These are phyloP conservation scores for Pycnonotus jocosus DNA, from an alignment of 2,113 vertebrate genomes.

Conservation along the genomic window DNA sequence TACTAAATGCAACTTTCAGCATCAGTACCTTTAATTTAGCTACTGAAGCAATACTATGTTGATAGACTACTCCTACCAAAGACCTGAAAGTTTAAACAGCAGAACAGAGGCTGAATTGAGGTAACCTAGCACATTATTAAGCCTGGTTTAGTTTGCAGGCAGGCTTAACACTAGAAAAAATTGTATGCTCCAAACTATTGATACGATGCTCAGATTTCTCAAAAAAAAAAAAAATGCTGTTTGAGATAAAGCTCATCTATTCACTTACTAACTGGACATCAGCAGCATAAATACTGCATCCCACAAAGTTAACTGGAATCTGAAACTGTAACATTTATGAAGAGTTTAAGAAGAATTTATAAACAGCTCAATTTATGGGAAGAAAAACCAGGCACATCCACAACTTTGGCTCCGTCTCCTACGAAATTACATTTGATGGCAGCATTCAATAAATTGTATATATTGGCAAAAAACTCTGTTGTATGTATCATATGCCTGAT, in stretches of 20 bases:
- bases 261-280: neutral
- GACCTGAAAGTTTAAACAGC: neutral
- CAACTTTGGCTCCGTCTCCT: neutral
- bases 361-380: neutral
- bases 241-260: neutral
- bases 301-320: neutral
- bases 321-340: neutral
- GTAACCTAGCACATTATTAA: neutral
- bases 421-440: neutral
- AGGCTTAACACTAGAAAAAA: neutral
- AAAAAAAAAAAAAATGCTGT: neutral
- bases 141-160: neutral
- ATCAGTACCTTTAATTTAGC: neutral
- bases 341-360: neutral
- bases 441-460: neutral
- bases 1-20: neutral
- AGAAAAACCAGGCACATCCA: neutral
- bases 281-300: neutral
- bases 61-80: neutral
- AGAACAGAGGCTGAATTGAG: neutral
- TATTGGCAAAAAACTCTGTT: neutral
- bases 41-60: neutral
- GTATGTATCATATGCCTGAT: fast-evolving
- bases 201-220: neutral
- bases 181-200: neutral